Percentiles rank a stretch among this genome's conserved stretches.
Conservation (phyloP, 2,113 vertebrate species). For the Herpailurus yagouaroundi region DNA sequence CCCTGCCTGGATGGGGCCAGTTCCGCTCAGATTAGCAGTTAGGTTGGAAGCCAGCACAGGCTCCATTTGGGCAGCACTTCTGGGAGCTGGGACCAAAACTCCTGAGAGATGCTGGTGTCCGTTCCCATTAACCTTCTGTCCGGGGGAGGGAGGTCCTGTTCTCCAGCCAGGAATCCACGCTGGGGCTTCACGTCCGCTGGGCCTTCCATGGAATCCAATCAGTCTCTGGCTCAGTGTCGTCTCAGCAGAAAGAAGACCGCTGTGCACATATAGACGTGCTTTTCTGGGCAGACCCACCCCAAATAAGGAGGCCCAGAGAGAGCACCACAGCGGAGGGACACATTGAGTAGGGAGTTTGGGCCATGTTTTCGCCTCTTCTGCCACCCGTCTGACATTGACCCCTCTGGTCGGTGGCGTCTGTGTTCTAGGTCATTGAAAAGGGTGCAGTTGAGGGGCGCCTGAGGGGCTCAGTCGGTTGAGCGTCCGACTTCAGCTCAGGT, state of each 20-base stretch:
- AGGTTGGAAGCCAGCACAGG: neutral
- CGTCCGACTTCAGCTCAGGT: too few species aligned
- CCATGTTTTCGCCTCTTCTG: neutral
- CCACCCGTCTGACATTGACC: neutral
- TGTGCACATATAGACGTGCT: neutral
- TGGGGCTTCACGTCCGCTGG: neutral
- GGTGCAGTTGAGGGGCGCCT: neutral
- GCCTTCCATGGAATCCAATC: neutral
- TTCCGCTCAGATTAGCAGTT: neutral
- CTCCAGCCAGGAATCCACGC: neutral
- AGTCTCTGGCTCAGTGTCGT: neutral
- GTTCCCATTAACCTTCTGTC: slow-evolving; percentile 29
- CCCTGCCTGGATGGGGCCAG: neutral
- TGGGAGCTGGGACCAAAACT: neutral
- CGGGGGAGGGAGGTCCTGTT: neutral
- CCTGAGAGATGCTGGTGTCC: neutral
- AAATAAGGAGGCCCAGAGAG: neutral
- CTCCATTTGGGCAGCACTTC: neutral
- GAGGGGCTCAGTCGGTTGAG: too few species aligned
- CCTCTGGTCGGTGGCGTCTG: neutral
- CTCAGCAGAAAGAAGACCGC: neutral
- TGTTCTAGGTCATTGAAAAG: neutral
- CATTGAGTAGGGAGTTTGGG: neutral
- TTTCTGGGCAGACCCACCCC: neutral
- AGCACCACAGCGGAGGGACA: neutral